phyloP scores from a whole-genome alignment of 2,888 invertebrate genomes.

The Nephrotoma guestfalica region DNA sequence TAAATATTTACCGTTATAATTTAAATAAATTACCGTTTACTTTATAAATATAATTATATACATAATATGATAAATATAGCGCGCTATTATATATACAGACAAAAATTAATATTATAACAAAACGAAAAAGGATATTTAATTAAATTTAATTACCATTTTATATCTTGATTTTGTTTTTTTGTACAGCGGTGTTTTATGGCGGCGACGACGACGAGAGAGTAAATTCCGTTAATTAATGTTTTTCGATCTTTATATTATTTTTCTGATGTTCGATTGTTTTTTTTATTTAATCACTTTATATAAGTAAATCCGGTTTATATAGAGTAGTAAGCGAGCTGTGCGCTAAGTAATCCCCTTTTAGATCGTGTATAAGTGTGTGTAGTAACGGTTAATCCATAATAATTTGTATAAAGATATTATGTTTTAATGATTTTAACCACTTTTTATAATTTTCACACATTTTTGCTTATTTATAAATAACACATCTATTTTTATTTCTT shows the following conservation, averaged over 20 bases:
- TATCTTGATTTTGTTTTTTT: not conserved
- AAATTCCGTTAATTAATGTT: not conserved
- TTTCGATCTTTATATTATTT: not conserved
- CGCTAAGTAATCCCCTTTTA: not conserved
- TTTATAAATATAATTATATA: not conserved
- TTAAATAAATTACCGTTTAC: not conserved
- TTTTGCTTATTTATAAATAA: not conserved
- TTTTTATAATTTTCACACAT: not conserved
- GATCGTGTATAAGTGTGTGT: not conserved
- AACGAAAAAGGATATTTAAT: not conserved
- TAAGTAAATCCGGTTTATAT: not conserved
- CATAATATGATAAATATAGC: not conserved
- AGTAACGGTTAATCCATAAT: not conserved
- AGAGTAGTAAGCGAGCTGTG: not conserved
- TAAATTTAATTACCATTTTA: not conserved
- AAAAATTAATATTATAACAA: not conserved
- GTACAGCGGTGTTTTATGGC: not conserved
- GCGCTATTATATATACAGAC: not conserved
- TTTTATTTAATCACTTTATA: not conserved
- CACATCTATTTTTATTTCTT: not conserved
- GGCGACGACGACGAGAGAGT: not conserved
- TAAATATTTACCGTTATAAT: not conserved
- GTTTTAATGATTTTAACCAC: not conserved
- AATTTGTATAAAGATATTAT: not conserved
- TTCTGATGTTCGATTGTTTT: not conserved